Percentiles rank a stretch among this genome's conserved stretches.
Evolutionary conservation across 2,888 invertebrate species (phyloP).

Genomic region (Pyrgus malvae): DNA sequence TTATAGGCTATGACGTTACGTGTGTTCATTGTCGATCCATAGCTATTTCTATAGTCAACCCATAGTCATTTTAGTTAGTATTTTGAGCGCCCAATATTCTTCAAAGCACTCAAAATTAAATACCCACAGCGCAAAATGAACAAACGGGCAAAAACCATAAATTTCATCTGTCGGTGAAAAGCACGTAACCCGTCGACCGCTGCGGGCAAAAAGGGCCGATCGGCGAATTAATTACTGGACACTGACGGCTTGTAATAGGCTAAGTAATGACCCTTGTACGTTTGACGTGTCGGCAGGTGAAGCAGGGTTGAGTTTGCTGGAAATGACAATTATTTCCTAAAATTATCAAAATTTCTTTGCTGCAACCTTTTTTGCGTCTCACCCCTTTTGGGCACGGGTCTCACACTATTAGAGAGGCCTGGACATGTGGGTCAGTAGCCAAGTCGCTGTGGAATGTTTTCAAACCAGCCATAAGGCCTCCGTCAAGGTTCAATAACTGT

Average conservation of each 20-base stretch:
- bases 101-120: slow-evolving; percentile 6
- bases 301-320: slow-evolving; percentile 33
- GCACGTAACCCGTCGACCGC: slow-evolving; percentile 35
- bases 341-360: too few relatives aligned
- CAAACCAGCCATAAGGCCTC: too few relatives aligned
- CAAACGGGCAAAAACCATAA: slow-evolving; percentile 21
- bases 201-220: slow-evolving; percentile 51
- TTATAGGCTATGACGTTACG: too few relatives aligned
- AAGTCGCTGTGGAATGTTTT: too few relatives aligned
- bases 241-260: slow-evolving; percentile 56
- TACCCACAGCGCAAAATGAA: slow-evolving; percentile 8
- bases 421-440: too few relatives aligned
- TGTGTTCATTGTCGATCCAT: too few relatives aligned
- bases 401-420: too few relatives aligned
- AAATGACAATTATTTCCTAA: slow-evolving; percentile 3
- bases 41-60: too few relatives aligned
- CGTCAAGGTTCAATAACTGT: too few relatives aligned
- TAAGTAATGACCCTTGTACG: slow-evolving; percentile 81
- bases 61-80: too few relatives aligned
- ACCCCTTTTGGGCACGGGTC: too few relatives aligned
- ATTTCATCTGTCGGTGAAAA: slow-evolving; percentile 28
- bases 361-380: too few relatives aligned
- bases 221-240: slow-evolving; percentile 66
- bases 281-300: slow-evolving; percentile 74
- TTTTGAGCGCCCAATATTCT: background rate